These are phyloP conservation scores for Drosophila varians DNA, from an alignment of 1,140 invertebrate species.

Conservation along the genomic window DNA sequence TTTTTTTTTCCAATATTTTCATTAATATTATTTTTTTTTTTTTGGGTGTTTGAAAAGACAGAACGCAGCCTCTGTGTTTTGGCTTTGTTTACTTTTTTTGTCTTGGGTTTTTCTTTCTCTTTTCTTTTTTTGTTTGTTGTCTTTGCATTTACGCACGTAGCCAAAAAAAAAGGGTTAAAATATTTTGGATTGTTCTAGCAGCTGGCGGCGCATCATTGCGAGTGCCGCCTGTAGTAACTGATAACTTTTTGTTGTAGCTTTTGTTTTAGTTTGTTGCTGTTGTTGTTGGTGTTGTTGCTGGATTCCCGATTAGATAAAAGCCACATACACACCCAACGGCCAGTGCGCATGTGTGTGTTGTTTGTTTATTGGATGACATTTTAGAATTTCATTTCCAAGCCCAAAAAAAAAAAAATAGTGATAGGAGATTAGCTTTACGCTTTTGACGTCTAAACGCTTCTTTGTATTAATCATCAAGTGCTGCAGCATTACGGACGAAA, in stretches of 20 bases:
- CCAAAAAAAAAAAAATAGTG: conserved; percentile 3
- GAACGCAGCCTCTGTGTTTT: neutral
- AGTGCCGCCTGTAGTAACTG: conserved; percentile 41
- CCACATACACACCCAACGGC: neutral
- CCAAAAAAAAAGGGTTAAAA: conserved; percentile 10
- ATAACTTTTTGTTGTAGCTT: conserved; percentile 45
- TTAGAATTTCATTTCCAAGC: conserved; percentile 47
- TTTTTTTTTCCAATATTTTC: too few relatives aligned
- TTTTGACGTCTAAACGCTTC: conserved; percentile 59
- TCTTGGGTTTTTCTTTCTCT: neutral
- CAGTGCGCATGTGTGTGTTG: conserved; percentile 21
- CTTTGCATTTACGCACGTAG: conserved; percentile 45
- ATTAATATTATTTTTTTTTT: neutral
- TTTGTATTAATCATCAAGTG: conserved; percentile 52
- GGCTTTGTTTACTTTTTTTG: neutral
- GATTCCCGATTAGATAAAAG: conserved; percentile 70
- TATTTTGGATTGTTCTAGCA: conserved; percentile 59
- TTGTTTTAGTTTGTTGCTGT: conserved; percentile 24
- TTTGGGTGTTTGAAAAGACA: neutral
- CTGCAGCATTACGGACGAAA: neutral
- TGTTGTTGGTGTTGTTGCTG: conserved; percentile 31
- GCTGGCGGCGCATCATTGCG: conserved; percentile 65
- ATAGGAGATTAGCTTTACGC: conserved; percentile 63
- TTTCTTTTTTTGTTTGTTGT: neutral
- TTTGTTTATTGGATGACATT: conserved; percentile 73